Base-by-base conservation (phyloP, 2,113 vertebrate genomes). In the Neodontobutis hainanensis region DNA sequence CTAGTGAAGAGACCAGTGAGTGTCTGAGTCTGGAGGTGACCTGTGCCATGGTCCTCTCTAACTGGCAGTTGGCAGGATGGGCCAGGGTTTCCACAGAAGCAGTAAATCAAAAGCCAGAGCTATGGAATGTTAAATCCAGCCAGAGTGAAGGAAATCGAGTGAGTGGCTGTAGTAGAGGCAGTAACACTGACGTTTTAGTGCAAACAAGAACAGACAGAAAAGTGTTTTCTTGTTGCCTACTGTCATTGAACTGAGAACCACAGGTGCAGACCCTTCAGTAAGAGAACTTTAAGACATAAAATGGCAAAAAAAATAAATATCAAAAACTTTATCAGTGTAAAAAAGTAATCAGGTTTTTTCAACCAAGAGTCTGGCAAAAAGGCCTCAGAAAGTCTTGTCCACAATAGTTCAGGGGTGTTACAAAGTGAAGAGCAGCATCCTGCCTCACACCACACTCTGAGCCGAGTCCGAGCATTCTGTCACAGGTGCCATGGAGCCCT, bases 311-410 rank as follows among this genome's bases (percentile, higher is more conserved):
- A 97, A 98, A 97, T 96, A 97, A 98, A 97, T 97, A 97, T 97
- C 94, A 96, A 99, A 97, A 95, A 93, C 94, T 96, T 87, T 95
- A 97, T 99, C 95, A 95, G 95, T 97, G 96, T 99, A 98, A 96
- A 99, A 97, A 98, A 97, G 95, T 96, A 96, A 98, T 94, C 92
- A 93, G 94, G 94, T 96, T 96, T 94, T 88, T 94, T 97, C 95
- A 97, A 97, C 95, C 95, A 98, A 96, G 94, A 97, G 94, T 98
- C 97, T 97, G 96, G 95, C 95, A 95, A 97, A 98, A 99, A 97
- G 96, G 96, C 96, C 95, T 97, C 95, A 91, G 94, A 96, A 95
- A 96, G 96, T 94, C 95, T 94, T 93, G 88, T 92, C 94, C 93
- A 66, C 70, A 69, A 93, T 84, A 93, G 94, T 95, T 78, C 92